These are phyloP conservation scores for Eulacestoma nigropectus DNA, from an alignment of 2,113 vertebrate species.

Conservation along the genomic window DNA sequence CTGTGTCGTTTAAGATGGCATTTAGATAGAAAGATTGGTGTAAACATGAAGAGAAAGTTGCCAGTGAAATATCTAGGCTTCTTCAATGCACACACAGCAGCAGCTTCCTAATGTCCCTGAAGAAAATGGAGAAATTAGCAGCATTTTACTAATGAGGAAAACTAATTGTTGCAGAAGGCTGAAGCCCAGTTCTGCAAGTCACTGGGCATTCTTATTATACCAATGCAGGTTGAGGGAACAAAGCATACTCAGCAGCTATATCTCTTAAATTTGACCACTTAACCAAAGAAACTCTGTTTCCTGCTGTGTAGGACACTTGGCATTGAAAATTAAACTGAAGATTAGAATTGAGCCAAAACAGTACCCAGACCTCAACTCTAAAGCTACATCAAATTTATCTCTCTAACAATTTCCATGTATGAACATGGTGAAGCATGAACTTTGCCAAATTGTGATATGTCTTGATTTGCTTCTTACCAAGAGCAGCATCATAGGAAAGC, in stretches of 20 bases:
- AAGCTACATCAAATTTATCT: not conserved
- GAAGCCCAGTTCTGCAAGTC: not conserved
- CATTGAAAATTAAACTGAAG: not conserved
- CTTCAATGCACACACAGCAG: not conserved
- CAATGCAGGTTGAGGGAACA: not conserved
- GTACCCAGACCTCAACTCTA: not conserved
- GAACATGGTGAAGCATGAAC: not conserved
- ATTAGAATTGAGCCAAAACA: not conserved
- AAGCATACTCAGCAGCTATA: not conserved
- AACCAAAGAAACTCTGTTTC: not conserved
- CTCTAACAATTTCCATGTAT: not conserved
- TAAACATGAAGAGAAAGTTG: conserved; percentile 53
- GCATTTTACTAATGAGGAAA: not conserved
- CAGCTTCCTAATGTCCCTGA: not conserved
- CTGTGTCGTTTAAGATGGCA: conserved; percentile 49
- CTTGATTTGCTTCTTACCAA: not conserved
- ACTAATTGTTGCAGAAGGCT: not conserved
- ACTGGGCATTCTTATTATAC: not conserved
- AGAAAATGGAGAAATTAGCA: not conserved
- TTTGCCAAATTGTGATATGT: not conserved
- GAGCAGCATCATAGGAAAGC: not conserved
- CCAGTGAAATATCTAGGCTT: conserved; percentile 30
- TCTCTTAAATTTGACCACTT: not conserved
- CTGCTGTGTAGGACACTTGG: not conserved
- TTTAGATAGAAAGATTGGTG: conserved; percentile 22